A percentile compares a stretch with the other conserved stretches of the same genome.
Conservation (phyloP, 2,888 invertebrate species). For the Drosophila macrospina region DNA sequence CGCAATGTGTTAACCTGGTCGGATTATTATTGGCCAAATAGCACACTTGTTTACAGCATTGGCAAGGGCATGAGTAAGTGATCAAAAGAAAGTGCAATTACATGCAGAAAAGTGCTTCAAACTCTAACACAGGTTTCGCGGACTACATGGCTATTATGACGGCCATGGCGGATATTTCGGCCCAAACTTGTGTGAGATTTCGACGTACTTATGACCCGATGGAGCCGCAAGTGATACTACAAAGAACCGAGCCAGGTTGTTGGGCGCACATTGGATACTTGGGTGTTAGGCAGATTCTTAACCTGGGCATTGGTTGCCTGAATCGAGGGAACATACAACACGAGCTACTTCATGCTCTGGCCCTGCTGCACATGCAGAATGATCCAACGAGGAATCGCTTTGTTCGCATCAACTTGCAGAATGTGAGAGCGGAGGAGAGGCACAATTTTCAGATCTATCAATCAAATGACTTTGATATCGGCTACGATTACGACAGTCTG, state of each 20-base stretch:
- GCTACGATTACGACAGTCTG: conserved; percentile 91
- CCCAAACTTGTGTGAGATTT: conserved; percentile 54
- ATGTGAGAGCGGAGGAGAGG: conserved; percentile 86
- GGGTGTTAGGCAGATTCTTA: conserved; percentile 82
- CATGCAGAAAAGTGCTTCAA: not conserved
- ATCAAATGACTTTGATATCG: conserved; percentile 87
- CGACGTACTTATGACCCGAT: conserved; percentile 4
- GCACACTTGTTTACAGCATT: conserved; percentile 50
- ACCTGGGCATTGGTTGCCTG: conserved; percentile 66
- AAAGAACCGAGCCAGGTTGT: conserved; percentile 86
- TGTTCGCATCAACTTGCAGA: conserved; percentile 86
- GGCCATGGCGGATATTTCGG: conserved; percentile 57
- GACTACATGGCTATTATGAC: conserved; percentile 10
- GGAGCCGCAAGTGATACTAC: conserved; percentile 23
- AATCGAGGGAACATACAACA: conserved; percentile 87
- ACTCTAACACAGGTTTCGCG: conserved; percentile 6
- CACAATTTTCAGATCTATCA: conserved; percentile 88
- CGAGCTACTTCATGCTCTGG: conserved; percentile 90
- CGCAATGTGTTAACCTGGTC: conserved; percentile 33
- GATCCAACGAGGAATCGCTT: conserved; percentile 89
- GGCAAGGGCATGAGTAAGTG: conserved; percentile 40
- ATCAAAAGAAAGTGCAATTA: too few species aligned
- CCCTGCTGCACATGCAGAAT: conserved; percentile 92
- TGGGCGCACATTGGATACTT: conserved; percentile 91
- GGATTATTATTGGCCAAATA: conserved; percentile 49